These are phyloP conservation scores for Chloroclysta siterata DNA, from an alignment of 2,888 invertebrate species.

Conservation along the genomic window DNA sequence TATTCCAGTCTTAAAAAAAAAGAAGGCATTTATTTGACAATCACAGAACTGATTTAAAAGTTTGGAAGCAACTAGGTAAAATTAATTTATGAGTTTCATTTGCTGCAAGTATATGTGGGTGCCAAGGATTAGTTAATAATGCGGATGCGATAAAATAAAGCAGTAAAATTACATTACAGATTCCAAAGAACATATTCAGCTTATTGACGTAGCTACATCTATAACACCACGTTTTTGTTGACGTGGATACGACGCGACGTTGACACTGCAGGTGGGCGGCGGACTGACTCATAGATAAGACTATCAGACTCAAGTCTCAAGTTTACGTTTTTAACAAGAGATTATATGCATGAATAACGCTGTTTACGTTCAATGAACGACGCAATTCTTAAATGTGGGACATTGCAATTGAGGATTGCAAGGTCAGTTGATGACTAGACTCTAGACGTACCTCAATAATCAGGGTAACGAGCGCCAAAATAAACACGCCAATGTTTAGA, in stretches of 20 bases:
- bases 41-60: background rate
- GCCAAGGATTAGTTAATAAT: conserved; percentile 28
- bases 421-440: conserved; percentile 51
- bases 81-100: conserved; percentile 20
- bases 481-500: conserved; percentile 21
- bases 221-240: conserved; percentile 28
- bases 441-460: conserved; percentile 35
- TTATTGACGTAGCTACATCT: conserved; percentile 16
- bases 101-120: conserved; percentile 11
- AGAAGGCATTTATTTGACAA: background rate
- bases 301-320: conserved; percentile 47
- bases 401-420: conserved; percentile 53
- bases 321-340: conserved; percentile 43
- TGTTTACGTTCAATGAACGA: conserved; percentile 51
- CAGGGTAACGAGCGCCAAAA: conserved; percentile 33
- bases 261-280: conserved; percentile 50
- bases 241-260: conserved; percentile 41
- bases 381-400: conserved; percentile 49
- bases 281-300: conserved; percentile 57
- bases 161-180: conserved; percentile 25
- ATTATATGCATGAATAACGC: conserved; percentile 48
- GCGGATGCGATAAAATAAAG: conserved; percentile 24
- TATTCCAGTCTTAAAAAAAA: conserved; percentile 18
- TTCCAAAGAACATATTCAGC: conserved; percentile 11
- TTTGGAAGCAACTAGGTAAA: conserved; percentile 6